Conservation (phyloP, 2,888 invertebrate genomes). For the Minunthozetes semirufus region DNA sequence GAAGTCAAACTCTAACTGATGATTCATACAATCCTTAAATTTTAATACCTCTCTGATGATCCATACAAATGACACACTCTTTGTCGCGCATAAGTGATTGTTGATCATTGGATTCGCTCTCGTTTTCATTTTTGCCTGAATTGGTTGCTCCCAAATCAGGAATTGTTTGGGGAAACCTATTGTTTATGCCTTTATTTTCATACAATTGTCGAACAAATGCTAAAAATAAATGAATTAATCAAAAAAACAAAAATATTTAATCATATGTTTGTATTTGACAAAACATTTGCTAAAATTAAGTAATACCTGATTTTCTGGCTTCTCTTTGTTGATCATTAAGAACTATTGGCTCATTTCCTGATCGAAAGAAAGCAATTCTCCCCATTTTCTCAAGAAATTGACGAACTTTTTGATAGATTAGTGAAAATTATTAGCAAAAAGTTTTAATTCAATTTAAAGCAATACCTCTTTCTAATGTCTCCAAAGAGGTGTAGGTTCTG, state of each 20-base stretch:
- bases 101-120: conserved; percentile 26
- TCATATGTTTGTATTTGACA: no score
- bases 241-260: no score
- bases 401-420: conserved; percentile 45
- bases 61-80: conserved; percentile 53
- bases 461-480: conserved; percentile 48
- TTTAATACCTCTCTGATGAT: conserved; percentile 46
- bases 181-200: conserved; percentile 34
- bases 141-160: conserved; percentile 36
- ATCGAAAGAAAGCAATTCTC: conserved; percentile 51
- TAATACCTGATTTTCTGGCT: conserved; percentile 47
- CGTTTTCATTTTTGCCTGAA: conserved; percentile 29
- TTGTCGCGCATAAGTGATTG: conserved; percentile 44
- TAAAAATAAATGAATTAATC: not conserved
- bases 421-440: not conserved
- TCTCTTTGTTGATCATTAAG: conserved; percentile 51
- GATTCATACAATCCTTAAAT: no score
- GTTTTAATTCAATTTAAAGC: not conserved
- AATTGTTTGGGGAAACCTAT: conserved; percentile 36
- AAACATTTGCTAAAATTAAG: not conserved
- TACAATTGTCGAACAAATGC: conserved; percentile 35
- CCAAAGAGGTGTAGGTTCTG: conserved; percentile 45
- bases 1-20: no score
- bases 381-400: conserved; percentile 50
- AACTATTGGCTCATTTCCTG: conserved; percentile 50